phyloP scores from a whole-genome alignment of 2,888 invertebrate genomes.

The Xylophagus ater region DNA sequence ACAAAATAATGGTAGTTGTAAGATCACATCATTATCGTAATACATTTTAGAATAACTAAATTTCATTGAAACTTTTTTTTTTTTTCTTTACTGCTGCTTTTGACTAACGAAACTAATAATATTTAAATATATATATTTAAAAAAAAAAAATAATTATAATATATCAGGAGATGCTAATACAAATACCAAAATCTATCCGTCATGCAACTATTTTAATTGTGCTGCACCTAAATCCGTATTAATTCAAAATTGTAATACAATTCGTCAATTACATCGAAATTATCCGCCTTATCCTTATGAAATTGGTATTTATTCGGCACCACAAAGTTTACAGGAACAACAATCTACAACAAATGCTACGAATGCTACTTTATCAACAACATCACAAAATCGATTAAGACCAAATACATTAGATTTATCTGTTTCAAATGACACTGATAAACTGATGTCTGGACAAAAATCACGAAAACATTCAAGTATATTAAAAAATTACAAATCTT shows the following conservation, averaged over 20 bases:
- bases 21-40: background rate
- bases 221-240: conserved; percentile 38
- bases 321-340: conserved; percentile 2
- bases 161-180: conserved; percentile 6
- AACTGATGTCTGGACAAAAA: conserved; percentile 22
- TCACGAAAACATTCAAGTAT: conserved; percentile 42
- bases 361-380: background rate
- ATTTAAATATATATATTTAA: background rate
- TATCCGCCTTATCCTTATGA: conserved; percentile 40
- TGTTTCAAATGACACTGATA: background rate
- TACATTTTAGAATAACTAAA: background rate
- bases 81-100: conserved; percentile 10
- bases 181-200: conserved; percentile 4
- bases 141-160: background rate
- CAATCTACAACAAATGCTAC: conserved; percentile 4
- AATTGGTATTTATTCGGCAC: conserved; percentile 27
- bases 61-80: too few species aligned
- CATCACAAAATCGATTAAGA: conserved; percentile 1
- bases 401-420: conserved; percentile 14
- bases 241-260: conserved; percentile 38
- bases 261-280: conserved; percentile 38
- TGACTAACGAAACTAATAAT: background rate
- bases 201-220: conserved; percentile 34
- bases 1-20: too few species aligned
- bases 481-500: conserved; percentile 59